Percentiles rank a stretch among this genome's conserved stretches.
phyloP scores from a whole-genome alignment of 2,797 vertebrate species.

The Helicolenus hilgendorfi region DNA sequence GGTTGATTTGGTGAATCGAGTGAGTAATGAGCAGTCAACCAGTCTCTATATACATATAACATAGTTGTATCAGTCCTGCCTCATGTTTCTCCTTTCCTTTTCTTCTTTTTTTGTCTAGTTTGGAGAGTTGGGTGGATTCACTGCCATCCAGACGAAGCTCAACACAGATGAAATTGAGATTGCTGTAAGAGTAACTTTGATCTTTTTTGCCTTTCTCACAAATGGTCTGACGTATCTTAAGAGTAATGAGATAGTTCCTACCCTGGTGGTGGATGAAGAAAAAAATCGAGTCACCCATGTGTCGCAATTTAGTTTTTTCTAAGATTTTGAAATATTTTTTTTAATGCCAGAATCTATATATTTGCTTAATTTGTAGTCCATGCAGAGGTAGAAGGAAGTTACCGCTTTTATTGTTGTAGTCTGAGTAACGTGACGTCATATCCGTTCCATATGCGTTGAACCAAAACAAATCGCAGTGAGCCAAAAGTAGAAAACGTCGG shows the following conservation, averaged over 20 bases:
- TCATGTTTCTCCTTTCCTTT: background rate
- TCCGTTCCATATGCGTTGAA: no score
- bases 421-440: no score
- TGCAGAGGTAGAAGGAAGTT: no score
- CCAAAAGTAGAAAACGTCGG: no score
- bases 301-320: no score
- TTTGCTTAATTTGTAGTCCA: no score
- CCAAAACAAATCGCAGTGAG: no score
- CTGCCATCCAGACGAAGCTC: constrained; percentile 97
- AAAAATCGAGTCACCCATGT: no score
- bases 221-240: background rate
- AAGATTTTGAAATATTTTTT: no score
- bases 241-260: constrained; percentile 27
- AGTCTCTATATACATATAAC: background rate
- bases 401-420: no score
- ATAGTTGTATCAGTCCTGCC: background rate
- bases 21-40: constrained; percentile 77
- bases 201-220: background rate
- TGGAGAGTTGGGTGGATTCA: constrained; percentile 98
- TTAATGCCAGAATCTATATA: no score
- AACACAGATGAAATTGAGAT: constrained; percentile 97
- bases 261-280: constrained; percentile 15
- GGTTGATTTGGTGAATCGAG: constrained; percentile 98
- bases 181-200: constrained; percentile 90
- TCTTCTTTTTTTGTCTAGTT: constrained; percentile 88